Percentiles rank a stretch among this genome's conserved stretches.
phyloP scores from a whole-genome alignment of 2,797 vertebrate species.

The Ctenosaura bakeri region DNA sequence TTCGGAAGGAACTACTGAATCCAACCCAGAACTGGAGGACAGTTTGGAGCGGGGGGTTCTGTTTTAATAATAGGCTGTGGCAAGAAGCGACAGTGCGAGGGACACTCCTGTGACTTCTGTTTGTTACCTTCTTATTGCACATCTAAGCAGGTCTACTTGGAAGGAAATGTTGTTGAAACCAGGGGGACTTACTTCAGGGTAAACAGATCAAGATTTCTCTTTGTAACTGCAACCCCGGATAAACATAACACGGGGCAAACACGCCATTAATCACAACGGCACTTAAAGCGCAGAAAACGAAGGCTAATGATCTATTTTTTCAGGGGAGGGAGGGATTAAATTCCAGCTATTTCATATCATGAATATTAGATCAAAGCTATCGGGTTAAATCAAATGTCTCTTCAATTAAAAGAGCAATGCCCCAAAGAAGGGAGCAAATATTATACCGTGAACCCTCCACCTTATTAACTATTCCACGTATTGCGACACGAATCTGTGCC shows the following conservation, averaged over 20 bases:
- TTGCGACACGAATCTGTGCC: background rate
- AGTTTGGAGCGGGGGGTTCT: no score
- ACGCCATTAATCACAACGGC: background rate
- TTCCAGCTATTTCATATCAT: background rate
- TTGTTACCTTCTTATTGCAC: no score
- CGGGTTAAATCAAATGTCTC: background rate
- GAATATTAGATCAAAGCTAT: background rate
- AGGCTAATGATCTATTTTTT: background rate
- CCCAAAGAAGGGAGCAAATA: background rate
- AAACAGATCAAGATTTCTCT: background rate
- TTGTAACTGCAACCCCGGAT: no score
- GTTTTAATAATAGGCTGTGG: no score
- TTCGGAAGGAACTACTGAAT: background rate
- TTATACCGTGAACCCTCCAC: background rate
- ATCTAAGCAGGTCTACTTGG: background rate
- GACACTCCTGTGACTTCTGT: no score
- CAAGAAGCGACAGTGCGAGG: no score
- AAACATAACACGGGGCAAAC: background rate
- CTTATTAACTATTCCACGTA: background rate
- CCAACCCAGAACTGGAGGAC: no score
- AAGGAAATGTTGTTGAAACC: background rate
- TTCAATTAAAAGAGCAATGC: background rate
- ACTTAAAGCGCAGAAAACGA: background rate
- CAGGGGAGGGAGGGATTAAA: background rate
- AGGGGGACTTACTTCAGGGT: background rate